Conservation (phyloP, 2,888 invertebrate genomes). For the Harpagoxenus sublaevis region DNA sequence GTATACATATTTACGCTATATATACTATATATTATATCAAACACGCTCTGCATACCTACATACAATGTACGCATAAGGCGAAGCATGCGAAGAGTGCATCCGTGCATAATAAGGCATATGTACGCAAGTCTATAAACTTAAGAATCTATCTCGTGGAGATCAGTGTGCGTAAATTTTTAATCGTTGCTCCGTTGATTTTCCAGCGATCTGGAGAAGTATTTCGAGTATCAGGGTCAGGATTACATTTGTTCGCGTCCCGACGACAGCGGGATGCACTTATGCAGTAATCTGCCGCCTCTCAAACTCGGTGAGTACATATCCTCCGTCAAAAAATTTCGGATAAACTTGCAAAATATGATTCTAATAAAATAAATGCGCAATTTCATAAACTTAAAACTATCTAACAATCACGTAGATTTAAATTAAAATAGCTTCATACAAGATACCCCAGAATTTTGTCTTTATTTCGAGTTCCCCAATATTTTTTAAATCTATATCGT, state of each 20-base stretch:
- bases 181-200: slow-evolving; percentile 79
- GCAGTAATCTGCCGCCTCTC: slow-evolving; percentile 93
- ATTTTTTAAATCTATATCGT: neutral
- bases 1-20: slow-evolving; percentile 41
- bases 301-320: slow-evolving; percentile 82
- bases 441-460: neutral
- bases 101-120: slow-evolving; percentile 75
- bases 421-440: neutral
- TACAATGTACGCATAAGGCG: slow-evolving; percentile 72
- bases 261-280: slow-evolving; percentile 98
- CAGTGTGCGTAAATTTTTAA: slow-evolving; percentile 60
- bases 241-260: slow-evolving; percentile 98
- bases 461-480: neutral
- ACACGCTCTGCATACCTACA: slow-evolving; percentile 64
- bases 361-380: neutral
- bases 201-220: slow-evolving; percentile 92
- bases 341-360: neutral
- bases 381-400: neutral
- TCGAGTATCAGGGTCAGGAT: slow-evolving; percentile 96
- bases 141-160: slow-evolving; percentile 20
- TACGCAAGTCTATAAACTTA: slow-evolving; percentile 66
- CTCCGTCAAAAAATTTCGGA: neutral
- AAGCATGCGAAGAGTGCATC: slow-evolving; percentile 82
- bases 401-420: neutral
- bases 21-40: slow-evolving; percentile 48